Evolutionary conservation across 1,140 invertebrate species (phyloP).

Genomic region (Oedothorax gibbosus): DNA sequence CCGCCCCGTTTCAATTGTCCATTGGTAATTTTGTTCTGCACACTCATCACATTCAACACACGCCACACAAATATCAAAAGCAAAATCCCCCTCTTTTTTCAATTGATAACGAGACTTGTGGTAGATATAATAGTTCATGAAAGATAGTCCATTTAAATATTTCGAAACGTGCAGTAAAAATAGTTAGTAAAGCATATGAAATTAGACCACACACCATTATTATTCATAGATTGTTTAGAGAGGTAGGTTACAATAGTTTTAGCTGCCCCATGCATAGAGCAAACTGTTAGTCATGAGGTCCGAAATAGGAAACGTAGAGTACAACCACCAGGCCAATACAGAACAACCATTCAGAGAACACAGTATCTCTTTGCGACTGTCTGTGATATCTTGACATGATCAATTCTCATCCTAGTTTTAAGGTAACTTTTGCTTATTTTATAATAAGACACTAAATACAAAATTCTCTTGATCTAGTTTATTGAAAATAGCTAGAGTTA

Average conservation of each 20-base stretch:
- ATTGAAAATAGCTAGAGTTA: too few species aligned
- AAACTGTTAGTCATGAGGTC: slow-evolving; percentile 57
- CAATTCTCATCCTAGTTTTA: too few species aligned
- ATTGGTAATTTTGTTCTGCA: slow-evolving; percentile 48
- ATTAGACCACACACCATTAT: slow-evolving; percentile 58
- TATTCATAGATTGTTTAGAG: slow-evolving; percentile 60
- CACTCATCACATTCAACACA: slow-evolving; percentile 53
- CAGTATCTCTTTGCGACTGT: too few species aligned
- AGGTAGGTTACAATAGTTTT: slow-evolving; percentile 61
- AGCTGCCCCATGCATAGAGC: slow-evolving; percentile 51
- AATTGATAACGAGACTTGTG: slow-evolving; percentile 47
- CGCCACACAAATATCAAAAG: slow-evolving; percentile 25
- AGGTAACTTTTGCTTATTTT: too few species aligned
- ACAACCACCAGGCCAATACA: slow-evolving; percentile 11
- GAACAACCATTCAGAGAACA: not conserved
- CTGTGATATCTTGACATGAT: too few species aligned
- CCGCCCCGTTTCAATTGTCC: too few species aligned
- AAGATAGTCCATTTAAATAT: slow-evolving; percentile 59
- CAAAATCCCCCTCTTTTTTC: slow-evolving; percentile 28
- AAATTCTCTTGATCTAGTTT: too few species aligned
- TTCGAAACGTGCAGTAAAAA: slow-evolving; percentile 60
- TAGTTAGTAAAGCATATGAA: slow-evolving; percentile 60
- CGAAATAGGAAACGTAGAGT: slow-evolving; percentile 58
- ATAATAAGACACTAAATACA: too few species aligned
- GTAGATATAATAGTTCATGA: slow-evolving; percentile 54